phyloP scores from a whole-genome alignment of 2,113 vertebrate species.

The Macrotus californicus region DNA sequence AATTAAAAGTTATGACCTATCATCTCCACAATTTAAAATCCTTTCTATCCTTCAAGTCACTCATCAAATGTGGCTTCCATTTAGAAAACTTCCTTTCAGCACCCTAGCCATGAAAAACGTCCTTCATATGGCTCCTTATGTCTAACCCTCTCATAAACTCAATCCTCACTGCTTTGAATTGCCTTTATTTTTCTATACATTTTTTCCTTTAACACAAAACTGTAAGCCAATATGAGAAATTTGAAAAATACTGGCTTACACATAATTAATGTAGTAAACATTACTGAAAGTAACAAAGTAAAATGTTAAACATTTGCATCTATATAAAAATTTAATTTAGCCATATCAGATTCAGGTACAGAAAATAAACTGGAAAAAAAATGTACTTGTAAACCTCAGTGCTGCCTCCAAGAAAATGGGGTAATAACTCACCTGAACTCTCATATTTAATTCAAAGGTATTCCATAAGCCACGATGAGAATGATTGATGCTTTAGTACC shows the following conservation, averaged over 20 bases:
- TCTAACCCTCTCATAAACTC: neutral
- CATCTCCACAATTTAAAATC: neutral
- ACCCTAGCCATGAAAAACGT: neutral
- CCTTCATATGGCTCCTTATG: neutral
- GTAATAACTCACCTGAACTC: neutral
- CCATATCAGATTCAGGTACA: neutral
- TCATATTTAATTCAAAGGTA: neutral
- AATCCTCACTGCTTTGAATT: neutral
- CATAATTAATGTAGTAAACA: neutral
- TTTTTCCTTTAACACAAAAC: neutral
- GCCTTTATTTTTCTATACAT: neutral
- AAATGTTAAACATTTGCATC: neutral
- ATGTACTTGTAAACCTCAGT: neutral
- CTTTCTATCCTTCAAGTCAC: neutral
- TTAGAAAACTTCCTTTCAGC: neutral
- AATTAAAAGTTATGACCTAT: conserved; percentile 9
- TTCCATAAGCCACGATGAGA: neutral
- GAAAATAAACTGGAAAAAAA: neutral
- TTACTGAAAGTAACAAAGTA: neutral
- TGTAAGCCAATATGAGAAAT: neutral
- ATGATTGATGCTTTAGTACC: neutral
- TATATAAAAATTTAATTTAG: conserved; percentile 22
- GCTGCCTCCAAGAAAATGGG: neutral
- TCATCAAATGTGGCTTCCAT: neutral
- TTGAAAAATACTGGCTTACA: neutral